Conservation (phyloP, 1,140 invertebrate species). For the Drosophila oshimai region DNA sequence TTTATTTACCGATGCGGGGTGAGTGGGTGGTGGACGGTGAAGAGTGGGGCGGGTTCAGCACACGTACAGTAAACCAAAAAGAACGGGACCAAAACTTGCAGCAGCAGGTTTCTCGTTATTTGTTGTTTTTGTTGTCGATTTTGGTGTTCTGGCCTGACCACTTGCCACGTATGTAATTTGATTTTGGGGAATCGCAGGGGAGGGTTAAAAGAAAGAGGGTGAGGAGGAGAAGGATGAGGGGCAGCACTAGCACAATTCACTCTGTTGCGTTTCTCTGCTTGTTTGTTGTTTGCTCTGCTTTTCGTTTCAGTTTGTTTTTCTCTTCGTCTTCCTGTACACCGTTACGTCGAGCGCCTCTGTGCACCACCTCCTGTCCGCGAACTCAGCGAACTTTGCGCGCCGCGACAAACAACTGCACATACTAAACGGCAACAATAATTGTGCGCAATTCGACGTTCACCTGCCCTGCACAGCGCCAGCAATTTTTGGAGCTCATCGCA, state of each 20-base stretch:
- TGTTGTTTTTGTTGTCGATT: too few species aligned
- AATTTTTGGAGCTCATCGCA: constrained; percentile 21
- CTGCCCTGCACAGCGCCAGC: constrained; percentile 29
- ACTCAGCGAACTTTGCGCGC: constrained; percentile 34
- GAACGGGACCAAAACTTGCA: constrained; percentile 7
- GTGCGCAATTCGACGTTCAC: constrained; percentile 63
- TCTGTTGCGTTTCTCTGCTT: constrained; percentile 35
- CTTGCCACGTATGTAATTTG: constrained; percentile 45
- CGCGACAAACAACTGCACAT: constrained; percentile 52
- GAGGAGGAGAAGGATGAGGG: not conserved
- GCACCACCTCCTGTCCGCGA: constrained; percentile 30
- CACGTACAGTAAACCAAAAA: constrained; percentile 37
- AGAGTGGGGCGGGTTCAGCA: not conserved
- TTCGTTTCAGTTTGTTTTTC: constrained; percentile 70
- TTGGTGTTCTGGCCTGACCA: constrained; percentile 29
- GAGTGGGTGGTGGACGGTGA: constrained; percentile 21
- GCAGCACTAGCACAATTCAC: constrained; percentile 20
- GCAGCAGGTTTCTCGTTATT: constrained; percentile 28
- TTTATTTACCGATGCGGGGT: constrained; percentile 7
- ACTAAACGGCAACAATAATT: constrained; percentile 47
- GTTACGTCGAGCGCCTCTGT: constrained; percentile 35
- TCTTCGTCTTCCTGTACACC: constrained; percentile 57
- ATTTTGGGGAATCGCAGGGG: constrained; percentile 1
- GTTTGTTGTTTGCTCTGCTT: constrained; percentile 17
- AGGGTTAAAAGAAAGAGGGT: not conserved